Evolutionary conservation across 2,888 invertebrate genomes (phyloP), one percentile per base, ranked within the genome.

Genomic region (Mimas tiliae): DNA sequence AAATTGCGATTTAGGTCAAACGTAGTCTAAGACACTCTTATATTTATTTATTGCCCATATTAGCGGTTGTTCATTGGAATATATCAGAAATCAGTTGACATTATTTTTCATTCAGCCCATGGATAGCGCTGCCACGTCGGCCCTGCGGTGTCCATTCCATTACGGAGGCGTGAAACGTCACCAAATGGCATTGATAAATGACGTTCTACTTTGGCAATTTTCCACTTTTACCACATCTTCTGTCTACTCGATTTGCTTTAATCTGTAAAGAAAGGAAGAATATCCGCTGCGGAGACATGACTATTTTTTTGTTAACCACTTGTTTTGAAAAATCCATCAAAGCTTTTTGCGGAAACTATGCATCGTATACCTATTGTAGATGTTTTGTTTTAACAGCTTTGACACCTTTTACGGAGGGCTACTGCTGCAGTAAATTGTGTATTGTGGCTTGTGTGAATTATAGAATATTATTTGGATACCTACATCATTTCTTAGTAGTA

Each of bases 141-240:
- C 27, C 69, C 69, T 70, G 70, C 73, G 77, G 76, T 77, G 78
- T 78, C 77, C 79, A 75, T 78, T 82, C 79, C 75, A 78, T 82
- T 82, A 77, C 75, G 77, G 78, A 81, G 82, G 83, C 84, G 81
- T 77, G 74, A 81, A 79, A 83, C 70, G 87, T 85, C 86, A 83
- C 77, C 73, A 76, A 83, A 74, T 80, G 86, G 81, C 86, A 79
- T 85, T 88, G 87, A 88, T 84, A 87, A 88, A 88, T 86, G 84
- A 83, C 79, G 70, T 71, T 72, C 78, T 78, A 79, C 81, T 85
- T 85, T 85, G 83, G 84, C 85, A 86, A 86, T 86, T 86, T 86
- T 86, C 87, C 85, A 86, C 85, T 82, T 84, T 83, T 51, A 74
- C 80, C 76, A 74, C 78, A 74, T 76, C 74, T 72, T 74, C 72